Evolutionary conservation across 2,888 invertebrate species (phyloP).

Genomic region (Nasonia oneida): DNA sequence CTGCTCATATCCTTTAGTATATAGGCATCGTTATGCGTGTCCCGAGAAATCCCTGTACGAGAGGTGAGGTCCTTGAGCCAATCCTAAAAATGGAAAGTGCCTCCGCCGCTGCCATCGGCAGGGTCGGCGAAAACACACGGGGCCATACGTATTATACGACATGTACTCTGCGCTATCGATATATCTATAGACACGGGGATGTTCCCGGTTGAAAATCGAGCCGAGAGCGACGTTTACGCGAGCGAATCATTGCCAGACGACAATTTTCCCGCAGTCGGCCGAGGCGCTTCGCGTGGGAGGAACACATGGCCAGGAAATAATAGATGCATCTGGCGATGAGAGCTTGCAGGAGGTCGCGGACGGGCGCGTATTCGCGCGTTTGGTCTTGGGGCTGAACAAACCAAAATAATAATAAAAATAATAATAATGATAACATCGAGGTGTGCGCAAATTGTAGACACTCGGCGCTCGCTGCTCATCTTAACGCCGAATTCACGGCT

Average conservation of each 20-base stretch:
- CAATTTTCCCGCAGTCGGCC: neutral
- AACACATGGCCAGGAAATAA: slow-evolving; percentile 7
- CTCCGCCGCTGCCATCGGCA: neutral
- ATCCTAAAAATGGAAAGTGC: neutral
- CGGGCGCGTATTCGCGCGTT: too few relatives aligned
- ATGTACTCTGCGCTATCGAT: too few relatives aligned
- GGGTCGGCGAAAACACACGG: neutral
- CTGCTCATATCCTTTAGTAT: neutral
- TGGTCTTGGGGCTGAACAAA: too few relatives aligned
- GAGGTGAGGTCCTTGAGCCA: neutral
- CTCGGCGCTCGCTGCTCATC: too few relatives aligned
- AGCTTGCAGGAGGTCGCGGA: neutral
- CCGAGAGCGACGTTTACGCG: neutral
- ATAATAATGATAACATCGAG: too few relatives aligned
- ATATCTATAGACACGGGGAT: neutral
- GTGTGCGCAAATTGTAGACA: too few relatives aligned
- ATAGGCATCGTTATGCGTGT: too few relatives aligned
- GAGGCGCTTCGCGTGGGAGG: neutral
- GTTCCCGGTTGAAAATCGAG: slow-evolving; percentile 3
- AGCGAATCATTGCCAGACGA: neutral
- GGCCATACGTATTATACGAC: too few relatives aligned
- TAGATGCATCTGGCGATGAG: neutral
- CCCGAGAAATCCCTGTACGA: neutral
- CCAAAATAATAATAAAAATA: too few relatives aligned
- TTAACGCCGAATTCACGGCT: too few relatives aligned